phyloP scores from a whole-genome alignment of 2,797 vertebrate genomes.

The Pelobates cultripes region DNA sequence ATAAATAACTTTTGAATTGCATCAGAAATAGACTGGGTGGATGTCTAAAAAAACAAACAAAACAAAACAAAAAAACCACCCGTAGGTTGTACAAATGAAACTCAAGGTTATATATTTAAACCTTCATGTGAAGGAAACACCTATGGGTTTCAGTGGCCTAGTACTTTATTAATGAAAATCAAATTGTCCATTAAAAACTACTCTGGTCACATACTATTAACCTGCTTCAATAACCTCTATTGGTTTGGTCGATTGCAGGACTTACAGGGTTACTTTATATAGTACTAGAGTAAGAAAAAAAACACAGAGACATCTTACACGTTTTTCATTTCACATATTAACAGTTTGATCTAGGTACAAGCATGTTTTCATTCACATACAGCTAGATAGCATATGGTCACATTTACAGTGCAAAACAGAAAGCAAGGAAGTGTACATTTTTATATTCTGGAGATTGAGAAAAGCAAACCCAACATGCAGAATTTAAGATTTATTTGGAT shows the following conservation, averaged over 20 bases:
- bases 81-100: neutral
- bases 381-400: slow-evolving; percentile 76
- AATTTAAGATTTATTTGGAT: slow-evolving; percentile 52
- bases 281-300: slow-evolving; percentile 25
- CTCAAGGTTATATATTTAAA: neutral
- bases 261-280: neutral
- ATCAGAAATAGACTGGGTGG: neutral
- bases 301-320: slow-evolving; percentile 62
- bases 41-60: neutral
- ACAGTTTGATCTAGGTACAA: slow-evolving; percentile 83
- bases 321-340: slow-evolving; percentile 75
- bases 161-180: neutral
- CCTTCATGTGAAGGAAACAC: neutral
- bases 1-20: neutral
- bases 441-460: slow-evolving; percentile 71
- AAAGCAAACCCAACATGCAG: slow-evolving; percentile 77
- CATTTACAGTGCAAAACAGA: slow-evolving; percentile 77
- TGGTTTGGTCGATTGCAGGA: neutral
- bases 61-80: too few relatives aligned
- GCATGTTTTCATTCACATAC: slow-evolving; percentile 78
- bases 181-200: neutral
- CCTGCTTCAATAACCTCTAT: neutral
- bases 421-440: slow-evolving; percentile 71
- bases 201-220: neutral
- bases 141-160: neutral